Evolutionary conservation across 2,113 vertebrate species (phyloP).

Genomic region (Hydrochoerus hydrochaeris): DNA sequence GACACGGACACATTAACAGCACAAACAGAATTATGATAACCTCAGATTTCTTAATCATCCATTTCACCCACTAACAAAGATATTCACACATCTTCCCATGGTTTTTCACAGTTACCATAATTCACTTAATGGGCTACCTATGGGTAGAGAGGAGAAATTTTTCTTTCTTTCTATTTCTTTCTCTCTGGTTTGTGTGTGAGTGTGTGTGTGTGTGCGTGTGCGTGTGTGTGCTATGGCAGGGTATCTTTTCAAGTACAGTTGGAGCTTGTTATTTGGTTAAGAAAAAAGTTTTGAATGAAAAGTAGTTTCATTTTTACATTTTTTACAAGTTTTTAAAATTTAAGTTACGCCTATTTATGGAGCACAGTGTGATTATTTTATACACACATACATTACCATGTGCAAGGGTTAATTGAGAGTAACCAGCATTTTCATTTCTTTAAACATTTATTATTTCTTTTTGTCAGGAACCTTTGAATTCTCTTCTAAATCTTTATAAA

Average conservation of each 20-base stretch:
- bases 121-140: background rate
- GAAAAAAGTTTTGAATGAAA: background rate
- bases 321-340: background rate
- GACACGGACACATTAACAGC: background rate
- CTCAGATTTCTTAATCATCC: background rate
- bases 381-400: too few species aligned
- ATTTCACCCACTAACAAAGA: background rate
- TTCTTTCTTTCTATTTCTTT: too few species aligned
- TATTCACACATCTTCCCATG: background rate
- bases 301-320: background rate
- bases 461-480: background rate
- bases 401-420: background rate
- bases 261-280: background rate
- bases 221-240: background rate
- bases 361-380: background rate
- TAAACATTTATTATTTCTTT: background rate
- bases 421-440: background rate
- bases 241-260: background rate
- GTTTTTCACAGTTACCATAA: background rate
- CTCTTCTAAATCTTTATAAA: background rate
- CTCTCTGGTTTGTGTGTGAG: too few species aligned
- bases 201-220: too few species aligned
- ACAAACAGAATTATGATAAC: conserved; percentile 1
- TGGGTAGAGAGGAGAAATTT: background rate
- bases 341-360: background rate